Conservation (phyloP, 2,888 invertebrate species). For the Bombylius discolor region DNA sequence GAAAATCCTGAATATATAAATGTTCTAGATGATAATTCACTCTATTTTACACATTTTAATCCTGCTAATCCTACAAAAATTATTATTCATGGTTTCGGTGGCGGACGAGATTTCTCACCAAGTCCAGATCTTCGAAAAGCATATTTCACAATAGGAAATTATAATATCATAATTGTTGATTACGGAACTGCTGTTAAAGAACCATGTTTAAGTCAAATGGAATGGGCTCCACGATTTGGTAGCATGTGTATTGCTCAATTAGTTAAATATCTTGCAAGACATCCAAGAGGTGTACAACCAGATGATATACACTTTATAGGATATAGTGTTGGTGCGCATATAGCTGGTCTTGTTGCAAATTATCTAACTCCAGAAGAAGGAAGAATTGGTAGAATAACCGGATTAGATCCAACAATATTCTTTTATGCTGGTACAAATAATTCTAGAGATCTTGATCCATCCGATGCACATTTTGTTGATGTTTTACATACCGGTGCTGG, state of each 20-base stretch:
- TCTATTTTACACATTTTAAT: slow-evolving; percentile 65
- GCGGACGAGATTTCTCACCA: slow-evolving; percentile 66
- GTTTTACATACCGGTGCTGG: slow-evolving; percentile 77
- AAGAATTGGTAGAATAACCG: slow-evolving; percentile 72
- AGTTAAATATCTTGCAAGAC: slow-evolving; percentile 61
- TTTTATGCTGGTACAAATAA: slow-evolving; percentile 74
- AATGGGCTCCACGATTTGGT: slow-evolving; percentile 51
- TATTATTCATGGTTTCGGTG: slow-evolving; percentile 84
- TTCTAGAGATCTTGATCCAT: slow-evolving; percentile 63
- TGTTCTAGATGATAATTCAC: slow-evolving; percentile 53
- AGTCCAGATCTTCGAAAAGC: slow-evolving; percentile 76
- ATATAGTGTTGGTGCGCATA: slow-evolving; percentile 78
- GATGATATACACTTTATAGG: slow-evolving; percentile 69
- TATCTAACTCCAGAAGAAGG: slow-evolving; percentile 50
- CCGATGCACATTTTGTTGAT: slow-evolving; percentile 73
- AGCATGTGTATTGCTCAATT: slow-evolving; percentile 68
- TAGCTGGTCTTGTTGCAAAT: slow-evolving; percentile 71
- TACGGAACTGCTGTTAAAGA: slow-evolving; percentile 67
- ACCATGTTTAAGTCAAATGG: slow-evolving; percentile 68
- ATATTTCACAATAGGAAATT: slow-evolving; percentile 65
- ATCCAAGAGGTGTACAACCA: slow-evolving; percentile 62
- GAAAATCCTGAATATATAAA: slow-evolving; percentile 57
- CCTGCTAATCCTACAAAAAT: slow-evolving; percentile 68
- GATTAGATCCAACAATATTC: slow-evolving; percentile 74
- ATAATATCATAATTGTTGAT: slow-evolving; percentile 79